These are phyloP conservation scores for Eufriesea mexicana DNA, from an alignment of 1,140 invertebrate species.

Conservation along the genomic window DNA sequence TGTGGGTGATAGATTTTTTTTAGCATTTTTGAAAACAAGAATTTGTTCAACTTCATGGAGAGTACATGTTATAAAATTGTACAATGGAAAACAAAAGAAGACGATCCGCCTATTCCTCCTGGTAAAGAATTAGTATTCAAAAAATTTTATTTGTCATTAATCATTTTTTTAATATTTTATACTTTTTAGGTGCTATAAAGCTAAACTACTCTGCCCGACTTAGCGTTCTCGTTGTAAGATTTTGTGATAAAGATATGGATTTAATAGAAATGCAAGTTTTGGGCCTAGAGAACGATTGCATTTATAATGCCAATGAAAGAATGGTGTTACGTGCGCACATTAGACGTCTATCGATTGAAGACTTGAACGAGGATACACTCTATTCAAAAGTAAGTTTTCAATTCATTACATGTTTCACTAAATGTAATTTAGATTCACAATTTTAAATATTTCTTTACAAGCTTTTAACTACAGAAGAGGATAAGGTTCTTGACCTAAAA, in stretches of 20 bases:
- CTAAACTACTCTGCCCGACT: constrained; percentile 89
- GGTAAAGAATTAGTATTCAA: constrained; percentile 61
- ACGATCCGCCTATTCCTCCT: constrained; percentile 88
- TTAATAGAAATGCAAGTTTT: constrained; percentile 86
- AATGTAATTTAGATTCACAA: constrained; percentile 9
- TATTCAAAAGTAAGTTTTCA: constrained; percentile 86
- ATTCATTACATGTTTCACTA: neutral
- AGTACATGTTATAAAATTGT: constrained; percentile 57
- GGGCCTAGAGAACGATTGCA: constrained; percentile 88
- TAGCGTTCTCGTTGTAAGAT: constrained; percentile 84
- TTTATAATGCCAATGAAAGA: constrained; percentile 90
- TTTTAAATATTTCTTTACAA: constrained; percentile 69
- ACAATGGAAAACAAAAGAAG: constrained; percentile 73
- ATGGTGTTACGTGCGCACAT: constrained; percentile 88
- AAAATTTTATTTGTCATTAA: neutral
- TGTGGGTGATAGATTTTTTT: constrained; percentile 23
- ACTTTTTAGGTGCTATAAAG: constrained; percentile 85
- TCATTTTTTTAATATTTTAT: neutral
- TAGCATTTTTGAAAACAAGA: constrained; percentile 67
- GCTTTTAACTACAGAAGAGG: constrained; percentile 88
- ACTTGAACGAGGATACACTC: constrained; percentile 89
- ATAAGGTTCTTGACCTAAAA: constrained; percentile 90
- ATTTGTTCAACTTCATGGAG: constrained; percentile 51
- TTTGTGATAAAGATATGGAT: constrained; percentile 88
- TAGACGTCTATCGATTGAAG: constrained; percentile 87